Percentiles rank a stretch among this genome's conserved stretches.
phyloP scores from a whole-genome alignment of 2,888 invertebrate genomes.

The Pelosia muscerda region DNA sequence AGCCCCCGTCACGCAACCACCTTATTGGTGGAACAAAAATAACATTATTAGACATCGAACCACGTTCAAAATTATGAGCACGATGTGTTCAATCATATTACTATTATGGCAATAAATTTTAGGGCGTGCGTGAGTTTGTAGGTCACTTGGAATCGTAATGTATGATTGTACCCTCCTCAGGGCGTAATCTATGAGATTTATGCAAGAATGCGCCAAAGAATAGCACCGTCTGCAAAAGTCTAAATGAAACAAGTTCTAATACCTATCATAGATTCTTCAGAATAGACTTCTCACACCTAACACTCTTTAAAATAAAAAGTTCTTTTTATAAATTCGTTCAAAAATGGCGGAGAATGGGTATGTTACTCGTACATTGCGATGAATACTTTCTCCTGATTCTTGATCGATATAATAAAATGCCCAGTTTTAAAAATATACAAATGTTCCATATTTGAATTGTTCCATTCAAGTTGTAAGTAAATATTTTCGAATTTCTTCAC shows the following conservation, averaged over 20 bases:
- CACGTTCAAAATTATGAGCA: slow-evolving; percentile 64
- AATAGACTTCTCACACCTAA: not conserved
- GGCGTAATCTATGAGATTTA: slow-evolving; percentile 16
- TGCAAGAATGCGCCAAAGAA: slow-evolving; percentile 5
- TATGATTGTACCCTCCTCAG: slow-evolving; percentile 27
- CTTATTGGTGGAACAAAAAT: slow-evolving; percentile 70
- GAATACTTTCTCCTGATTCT: no score
- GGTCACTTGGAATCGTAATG: slow-evolving; percentile 35
- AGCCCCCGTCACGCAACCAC: slow-evolving; percentile 66
- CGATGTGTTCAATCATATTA: slow-evolving; percentile 69
- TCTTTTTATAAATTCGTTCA: no score
- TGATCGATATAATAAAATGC: no score
- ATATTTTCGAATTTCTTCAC: not conserved
- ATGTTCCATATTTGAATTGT: no score
- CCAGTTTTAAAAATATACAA: no score
- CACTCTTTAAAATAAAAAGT: no score
- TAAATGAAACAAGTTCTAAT: not conserved
- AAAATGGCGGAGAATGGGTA: no score
- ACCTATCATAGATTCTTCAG: not conserved
- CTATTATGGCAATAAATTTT: slow-evolving; percentile 65
- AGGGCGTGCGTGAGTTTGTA: slow-evolving; percentile 58
- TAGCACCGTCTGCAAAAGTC: not conserved
- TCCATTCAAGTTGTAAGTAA: no score
- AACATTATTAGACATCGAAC: slow-evolving; percentile 73
- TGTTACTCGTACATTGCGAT: no score